phyloP scores from a whole-genome alignment of 1,140 invertebrate species.

The Pseudomyrmex concolor region DNA sequence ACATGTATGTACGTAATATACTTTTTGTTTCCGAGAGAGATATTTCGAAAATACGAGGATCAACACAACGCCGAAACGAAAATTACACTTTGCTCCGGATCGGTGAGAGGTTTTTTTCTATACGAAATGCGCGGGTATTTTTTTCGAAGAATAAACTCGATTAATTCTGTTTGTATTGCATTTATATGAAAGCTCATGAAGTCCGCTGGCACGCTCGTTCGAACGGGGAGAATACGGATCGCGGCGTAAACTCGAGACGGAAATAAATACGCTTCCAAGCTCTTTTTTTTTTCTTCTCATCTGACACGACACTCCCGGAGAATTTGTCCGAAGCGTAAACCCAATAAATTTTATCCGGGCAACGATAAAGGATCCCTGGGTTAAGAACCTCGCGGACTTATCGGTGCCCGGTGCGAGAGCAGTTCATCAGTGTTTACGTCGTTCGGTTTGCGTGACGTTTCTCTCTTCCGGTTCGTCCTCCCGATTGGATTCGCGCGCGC shows the following conservation, averaged over 20 bases:
- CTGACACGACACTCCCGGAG: constrained; percentile 24
- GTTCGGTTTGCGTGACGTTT: constrained; percentile 34
- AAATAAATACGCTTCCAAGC: constrained; percentile 22
- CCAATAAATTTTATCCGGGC: constrained; percentile 54
- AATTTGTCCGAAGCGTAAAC: constrained; percentile 38
- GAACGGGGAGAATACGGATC: neutral
- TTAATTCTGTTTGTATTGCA: constrained; percentile 22
- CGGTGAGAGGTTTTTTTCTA: neutral
- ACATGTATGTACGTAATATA: too few species aligned
- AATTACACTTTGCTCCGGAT: too few species aligned
- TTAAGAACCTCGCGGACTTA: constrained; percentile 42
- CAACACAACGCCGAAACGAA: too few species aligned
- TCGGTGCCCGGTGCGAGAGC: constrained; percentile 17
- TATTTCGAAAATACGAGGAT: too few species aligned
- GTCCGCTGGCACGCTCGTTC: neutral
- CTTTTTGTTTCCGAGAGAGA: too few species aligned
- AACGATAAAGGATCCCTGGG: neutral
- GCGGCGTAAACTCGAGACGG: neutral
- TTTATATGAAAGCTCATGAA: neutral
- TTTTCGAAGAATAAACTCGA: neutral
- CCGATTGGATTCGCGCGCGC: constrained; percentile 38
- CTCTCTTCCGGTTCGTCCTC: constrained; percentile 1
- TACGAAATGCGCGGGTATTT: neutral
- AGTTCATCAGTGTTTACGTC: constrained; percentile 49
- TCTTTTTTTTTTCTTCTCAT: constrained; percentile 8